phyloP scores from a whole-genome alignment of 2,113 vertebrate genomes.

The Elephas maximus region DNA sequence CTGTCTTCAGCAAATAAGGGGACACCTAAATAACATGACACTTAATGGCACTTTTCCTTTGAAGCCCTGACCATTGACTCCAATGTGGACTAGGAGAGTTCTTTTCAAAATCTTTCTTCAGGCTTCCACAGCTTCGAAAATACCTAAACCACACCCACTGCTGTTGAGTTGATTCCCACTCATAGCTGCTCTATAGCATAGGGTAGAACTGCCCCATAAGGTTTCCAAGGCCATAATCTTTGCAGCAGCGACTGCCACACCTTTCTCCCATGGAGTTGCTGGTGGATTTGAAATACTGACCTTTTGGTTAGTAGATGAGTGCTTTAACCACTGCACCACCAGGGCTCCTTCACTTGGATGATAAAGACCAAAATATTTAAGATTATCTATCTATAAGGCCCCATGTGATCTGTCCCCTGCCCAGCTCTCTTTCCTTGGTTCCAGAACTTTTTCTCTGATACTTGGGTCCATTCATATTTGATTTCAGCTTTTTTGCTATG shows the following conservation, averaged over 20 bases:
- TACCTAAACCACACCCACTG: not conserved
- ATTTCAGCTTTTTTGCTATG: not conserved
- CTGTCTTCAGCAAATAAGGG: too few relatives aligned
- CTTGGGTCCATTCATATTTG: rapidly evolving
- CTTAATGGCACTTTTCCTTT: not conserved
- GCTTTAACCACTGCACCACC: too few relatives aligned
- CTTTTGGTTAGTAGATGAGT: too few relatives aligned
- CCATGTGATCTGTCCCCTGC: rapidly evolving
- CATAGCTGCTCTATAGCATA: too few relatives aligned
- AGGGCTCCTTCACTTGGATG: not conserved
- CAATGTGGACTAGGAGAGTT: not conserved
- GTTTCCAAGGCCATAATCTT: too few relatives aligned
- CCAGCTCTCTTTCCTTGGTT: not conserved
- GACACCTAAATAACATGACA: rapidly evolving
- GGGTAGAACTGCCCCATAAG: too few relatives aligned
- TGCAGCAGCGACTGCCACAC: too few relatives aligned
- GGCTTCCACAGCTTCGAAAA: not conserved
- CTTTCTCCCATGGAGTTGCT: too few relatives aligned
- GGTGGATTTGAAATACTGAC: too few relatives aligned
- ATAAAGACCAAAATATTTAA: not conserved
- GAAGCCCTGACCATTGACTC: not conserved
- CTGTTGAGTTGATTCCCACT: too few relatives aligned
- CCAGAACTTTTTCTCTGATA: not conserved
- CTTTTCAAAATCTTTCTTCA: not conserved
- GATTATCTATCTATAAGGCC: not conserved